phyloP scores from a whole-genome alignment of 2,113 vertebrate genomes.

The Syngnathoides biaculeatus region DNA sequence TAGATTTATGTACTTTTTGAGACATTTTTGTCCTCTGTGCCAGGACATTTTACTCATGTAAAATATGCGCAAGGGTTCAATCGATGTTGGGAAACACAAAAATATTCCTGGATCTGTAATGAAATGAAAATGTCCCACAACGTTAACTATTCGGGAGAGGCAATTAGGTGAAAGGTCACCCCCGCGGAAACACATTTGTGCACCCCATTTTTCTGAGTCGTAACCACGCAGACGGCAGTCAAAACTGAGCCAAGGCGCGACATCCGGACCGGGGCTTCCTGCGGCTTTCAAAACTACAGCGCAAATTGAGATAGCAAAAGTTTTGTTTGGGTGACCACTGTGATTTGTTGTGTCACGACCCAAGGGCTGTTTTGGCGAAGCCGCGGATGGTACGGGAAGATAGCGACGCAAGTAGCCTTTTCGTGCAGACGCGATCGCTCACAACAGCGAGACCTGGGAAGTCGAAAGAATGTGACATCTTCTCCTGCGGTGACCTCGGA shows the following conservation, averaged over 20 bases:
- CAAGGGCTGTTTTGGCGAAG: slow-evolving; percentile 26
- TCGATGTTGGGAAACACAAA: no score
- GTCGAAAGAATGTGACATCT: slow-evolving; percentile 11
- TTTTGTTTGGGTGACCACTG: slow-evolving; percentile 34
- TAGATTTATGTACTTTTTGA: no score
- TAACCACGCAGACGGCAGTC: slow-evolving; percentile 22
- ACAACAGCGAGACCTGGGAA: slow-evolving; percentile 1
- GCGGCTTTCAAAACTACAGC: slow-evolving; percentile 32
- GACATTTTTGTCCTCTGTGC: no score
- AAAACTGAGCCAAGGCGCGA: slow-evolving; percentile 21
- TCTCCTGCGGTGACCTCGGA: slow-evolving; percentile 9
- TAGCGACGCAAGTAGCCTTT: slow-evolving; percentile 18
- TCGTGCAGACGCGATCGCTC: background rate
- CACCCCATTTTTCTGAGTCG: no score
- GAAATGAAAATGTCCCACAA: no score
- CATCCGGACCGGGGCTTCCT: slow-evolving; percentile 24
- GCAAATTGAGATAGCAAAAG: slow-evolving; percentile 28
- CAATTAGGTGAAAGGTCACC: no score
- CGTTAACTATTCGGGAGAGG: no score
- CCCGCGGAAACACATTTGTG: no score
- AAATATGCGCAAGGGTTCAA: no score
- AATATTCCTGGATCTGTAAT: no score
- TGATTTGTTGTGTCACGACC: slow-evolving; percentile 28
- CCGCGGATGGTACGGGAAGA: slow-evolving; percentile 19
- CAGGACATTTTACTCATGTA: no score